Conservation (phyloP, 2,888 invertebrate species). For the Amitus sp. region DNA sequence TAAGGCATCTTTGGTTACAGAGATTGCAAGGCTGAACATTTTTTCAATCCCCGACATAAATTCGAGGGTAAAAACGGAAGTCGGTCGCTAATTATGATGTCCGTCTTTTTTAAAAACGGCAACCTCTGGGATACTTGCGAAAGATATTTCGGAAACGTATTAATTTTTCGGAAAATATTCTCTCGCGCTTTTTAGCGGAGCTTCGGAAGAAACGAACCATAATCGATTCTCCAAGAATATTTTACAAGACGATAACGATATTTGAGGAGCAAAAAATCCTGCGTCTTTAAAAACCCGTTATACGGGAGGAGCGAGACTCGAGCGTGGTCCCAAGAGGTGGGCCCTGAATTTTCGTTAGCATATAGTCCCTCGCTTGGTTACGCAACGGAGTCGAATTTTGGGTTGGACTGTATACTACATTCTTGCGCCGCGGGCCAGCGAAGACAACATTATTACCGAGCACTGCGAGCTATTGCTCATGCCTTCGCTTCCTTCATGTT, state of each 20-base stretch:
- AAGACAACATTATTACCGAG: constrained; percentile 65
- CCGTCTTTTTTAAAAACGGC: no score
- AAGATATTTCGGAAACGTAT: no score
- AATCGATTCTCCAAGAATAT: background rate
- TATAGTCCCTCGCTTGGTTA: constrained; percentile 49
- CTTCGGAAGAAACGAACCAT: constrained; percentile 2
- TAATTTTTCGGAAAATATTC: no score
- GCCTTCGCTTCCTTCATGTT: constrained; percentile 59
- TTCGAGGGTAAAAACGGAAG: constrained; percentile 21
- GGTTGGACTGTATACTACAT: constrained; percentile 64
- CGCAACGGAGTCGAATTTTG: constrained; percentile 62
- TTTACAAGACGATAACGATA: background rate
- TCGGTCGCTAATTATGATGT: no score
- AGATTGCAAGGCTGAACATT: constrained; percentile 26
- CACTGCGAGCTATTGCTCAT: constrained; percentile 64
- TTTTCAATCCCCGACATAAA: no score
- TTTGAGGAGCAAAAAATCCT: background rate
- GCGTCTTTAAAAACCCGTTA: constrained; percentile 29
- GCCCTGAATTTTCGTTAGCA: constrained; percentile 28
- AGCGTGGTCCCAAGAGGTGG: constrained; percentile 28
- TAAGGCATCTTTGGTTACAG: constrained; percentile 26
- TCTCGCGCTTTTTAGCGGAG: no score
- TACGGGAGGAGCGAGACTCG: constrained; percentile 20
- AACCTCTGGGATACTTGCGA: no score
- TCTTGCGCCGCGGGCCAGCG: constrained; percentile 62